Conservation (phyloP, 2,888 invertebrate genomes). For the Polietes domitor region DNA sequence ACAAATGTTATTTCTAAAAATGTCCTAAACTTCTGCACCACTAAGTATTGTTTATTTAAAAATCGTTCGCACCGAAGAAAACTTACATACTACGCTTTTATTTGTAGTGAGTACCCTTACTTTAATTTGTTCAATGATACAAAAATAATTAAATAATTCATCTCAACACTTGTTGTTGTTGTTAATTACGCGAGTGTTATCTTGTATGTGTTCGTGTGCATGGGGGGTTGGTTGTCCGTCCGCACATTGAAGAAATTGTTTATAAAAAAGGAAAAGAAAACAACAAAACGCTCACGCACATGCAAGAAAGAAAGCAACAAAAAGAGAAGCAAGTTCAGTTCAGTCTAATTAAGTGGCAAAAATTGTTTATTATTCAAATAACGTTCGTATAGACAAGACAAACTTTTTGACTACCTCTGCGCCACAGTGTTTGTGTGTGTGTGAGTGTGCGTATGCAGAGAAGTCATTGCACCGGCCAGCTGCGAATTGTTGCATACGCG, state of each 20-base stretch:
- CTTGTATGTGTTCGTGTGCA: too few species aligned
- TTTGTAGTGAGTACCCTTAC: too few species aligned
- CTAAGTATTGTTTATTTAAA: too few species aligned
- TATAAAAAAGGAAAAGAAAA: neutral
- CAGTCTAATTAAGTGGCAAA: slow-evolving; percentile 63
- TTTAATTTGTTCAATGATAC: too few species aligned
- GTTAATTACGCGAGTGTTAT: neutral
- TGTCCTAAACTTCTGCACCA: too few species aligned
- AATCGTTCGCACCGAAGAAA: too few species aligned
- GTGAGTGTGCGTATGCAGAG: neutral
- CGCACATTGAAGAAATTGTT: neutral
- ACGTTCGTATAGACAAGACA: slow-evolving; percentile 28
- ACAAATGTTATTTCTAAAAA: too few species aligned
- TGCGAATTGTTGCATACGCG: slow-evolving; percentile 41
- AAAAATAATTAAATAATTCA: neutral
- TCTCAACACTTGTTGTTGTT: neutral
- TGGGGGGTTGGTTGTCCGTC: too few species aligned
- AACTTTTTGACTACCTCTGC: slow-evolving; percentile 25
- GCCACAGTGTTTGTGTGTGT: slow-evolving; percentile 20
- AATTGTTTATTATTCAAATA: slow-evolving; percentile 60
- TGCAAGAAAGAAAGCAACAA: slow-evolving; percentile 10
- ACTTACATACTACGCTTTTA: too few species aligned
- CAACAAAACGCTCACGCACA: neutral
- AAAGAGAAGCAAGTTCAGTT: slow-evolving; percentile 37
- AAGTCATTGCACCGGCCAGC: slow-evolving; percentile 58